These are phyloP conservation scores for Onychomys leucogaster DNA, from an alignment of 2,797 vertebrate species.

Conservation along the genomic window DNA sequence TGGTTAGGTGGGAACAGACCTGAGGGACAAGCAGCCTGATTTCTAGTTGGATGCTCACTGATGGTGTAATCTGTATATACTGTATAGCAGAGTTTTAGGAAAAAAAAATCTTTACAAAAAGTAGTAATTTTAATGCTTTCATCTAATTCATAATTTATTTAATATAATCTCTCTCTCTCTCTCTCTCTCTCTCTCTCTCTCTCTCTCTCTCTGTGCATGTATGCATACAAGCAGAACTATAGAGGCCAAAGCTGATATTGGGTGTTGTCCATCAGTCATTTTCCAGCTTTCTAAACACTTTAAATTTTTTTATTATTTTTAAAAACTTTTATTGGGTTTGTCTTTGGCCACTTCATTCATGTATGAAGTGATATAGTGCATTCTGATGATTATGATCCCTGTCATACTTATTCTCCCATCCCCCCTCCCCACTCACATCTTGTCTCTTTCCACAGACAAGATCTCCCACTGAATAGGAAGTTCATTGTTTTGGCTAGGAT, in stretches of 20 bases:
- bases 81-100: neutral
- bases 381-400: neutral
- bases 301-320: neutral
- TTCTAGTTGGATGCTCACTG: neutral
- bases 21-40: neutral
- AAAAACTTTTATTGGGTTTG: neutral
- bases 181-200: no score
- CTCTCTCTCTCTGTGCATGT: no score
- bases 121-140: neutral
- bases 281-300: neutral
- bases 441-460: neutral
- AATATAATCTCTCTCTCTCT: no score
- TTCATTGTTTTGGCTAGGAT: neutral
- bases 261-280: neutral
- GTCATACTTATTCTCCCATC: neutral
- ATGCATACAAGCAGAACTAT: neutral
- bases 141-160: conserved; percentile 15
- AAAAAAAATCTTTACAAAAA: neutral
- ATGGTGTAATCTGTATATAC: neutral
- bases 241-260: neutral
- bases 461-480: neutral
- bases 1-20: neutral
- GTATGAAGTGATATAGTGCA: neutral
- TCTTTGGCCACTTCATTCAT: neutral
- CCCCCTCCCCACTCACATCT: rapidly evolving